Evolutionary conservation across 2,113 vertebrate species (phyloP), one percentile per base, ranked within the genome.

Genomic region (Sinocyclocheilus rhinocerous): DNA sequence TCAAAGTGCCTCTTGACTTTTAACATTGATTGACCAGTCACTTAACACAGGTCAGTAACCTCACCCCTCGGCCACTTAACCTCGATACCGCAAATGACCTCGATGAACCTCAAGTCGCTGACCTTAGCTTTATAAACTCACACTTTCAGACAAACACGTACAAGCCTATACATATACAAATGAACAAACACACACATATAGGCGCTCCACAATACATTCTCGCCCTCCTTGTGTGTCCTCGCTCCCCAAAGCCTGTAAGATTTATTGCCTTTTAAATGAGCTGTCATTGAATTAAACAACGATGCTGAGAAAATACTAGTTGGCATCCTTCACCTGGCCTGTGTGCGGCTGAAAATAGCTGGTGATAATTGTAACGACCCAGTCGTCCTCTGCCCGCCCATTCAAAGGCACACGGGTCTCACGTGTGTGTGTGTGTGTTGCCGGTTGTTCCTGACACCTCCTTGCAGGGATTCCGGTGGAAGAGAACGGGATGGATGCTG

Each of bases 1-100:
- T 90, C 72, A 84, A 88, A 87, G 88, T 91, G 89, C 90, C 91
- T 90, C 80, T 42, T 91, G 92, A 94, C 93, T 93, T 42, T 42
- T 93, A 91, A 24, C 91, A 91, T 94, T 93, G 94, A 95, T 94
- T 91, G 33, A 9, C 79, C 70, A 86, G 88, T 91, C 88, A 92
- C 90, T 93, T 90, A 48, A 36, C 36, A 84, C 75, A 83, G 84
- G 59, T 77, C 78, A 83, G 84, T 36, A 39, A 6, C 82, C 57
- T 57, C 89, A 87, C 86, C 50, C 86, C 84, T 85, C 57, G 61
- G 52, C 29, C 88, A 73, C 57, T 90, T 55, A 83, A 86, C 84
- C 86, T 55, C 48, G 52, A 76, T 77, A n/a, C 76, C 61, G 16
- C 78, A 84, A 80, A 33, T 78, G 24, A 79, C 52, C 78, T 83